Conservation (phyloP, 2,888 invertebrate genomes). For the Brassicogethes aeneus region DNA sequence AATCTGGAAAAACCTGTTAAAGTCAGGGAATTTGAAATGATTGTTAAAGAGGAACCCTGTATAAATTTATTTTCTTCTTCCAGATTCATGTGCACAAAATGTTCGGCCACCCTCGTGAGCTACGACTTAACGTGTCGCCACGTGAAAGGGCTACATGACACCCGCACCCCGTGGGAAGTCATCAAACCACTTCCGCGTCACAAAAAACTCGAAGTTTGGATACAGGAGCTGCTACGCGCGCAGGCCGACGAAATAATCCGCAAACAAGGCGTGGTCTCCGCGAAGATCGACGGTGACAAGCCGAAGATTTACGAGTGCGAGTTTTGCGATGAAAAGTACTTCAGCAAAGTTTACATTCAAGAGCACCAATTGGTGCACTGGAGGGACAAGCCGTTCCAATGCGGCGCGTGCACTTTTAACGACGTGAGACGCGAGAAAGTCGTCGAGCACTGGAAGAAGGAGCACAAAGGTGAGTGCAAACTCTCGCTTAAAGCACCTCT, state of each 20-base stretch:
- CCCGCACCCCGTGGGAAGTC: constrained; percentile 9
- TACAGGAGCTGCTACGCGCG: too few relatives aligned
- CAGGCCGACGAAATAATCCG: too few relatives aligned
- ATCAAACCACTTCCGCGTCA: constrained; percentile 17
- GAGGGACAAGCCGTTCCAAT: too few relatives aligned
- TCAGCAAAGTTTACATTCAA: constrained; percentile 21
- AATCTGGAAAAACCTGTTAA: too few relatives aligned
- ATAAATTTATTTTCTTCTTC: too few relatives aligned
- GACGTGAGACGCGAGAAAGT: constrained; percentile 28
- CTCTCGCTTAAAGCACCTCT: constrained; percentile 16
- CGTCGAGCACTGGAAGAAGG: constrained; percentile 26
- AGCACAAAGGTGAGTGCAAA: too few relatives aligned
- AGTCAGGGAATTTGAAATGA: too few relatives aligned
- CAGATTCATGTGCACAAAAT: constrained; percentile 53
- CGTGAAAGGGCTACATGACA: constrained; percentile 42
- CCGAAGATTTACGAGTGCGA: constrained; percentile 10
- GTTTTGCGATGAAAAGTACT: constrained; percentile 19
- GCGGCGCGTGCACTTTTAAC: constrained; percentile 33
- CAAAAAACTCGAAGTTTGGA: too few relatives aligned
- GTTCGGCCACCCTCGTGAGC: constrained; percentile 50
- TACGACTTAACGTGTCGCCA: constrained; percentile 47
- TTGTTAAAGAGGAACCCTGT: too few relatives aligned
- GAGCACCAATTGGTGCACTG: too few relatives aligned
- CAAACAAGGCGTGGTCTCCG: too few relatives aligned
- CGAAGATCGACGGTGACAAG: too few relatives aligned